Evolutionary conservation across 1,140 invertebrate species (phyloP).

Genomic region (Copidosoma floridanum): DNA sequence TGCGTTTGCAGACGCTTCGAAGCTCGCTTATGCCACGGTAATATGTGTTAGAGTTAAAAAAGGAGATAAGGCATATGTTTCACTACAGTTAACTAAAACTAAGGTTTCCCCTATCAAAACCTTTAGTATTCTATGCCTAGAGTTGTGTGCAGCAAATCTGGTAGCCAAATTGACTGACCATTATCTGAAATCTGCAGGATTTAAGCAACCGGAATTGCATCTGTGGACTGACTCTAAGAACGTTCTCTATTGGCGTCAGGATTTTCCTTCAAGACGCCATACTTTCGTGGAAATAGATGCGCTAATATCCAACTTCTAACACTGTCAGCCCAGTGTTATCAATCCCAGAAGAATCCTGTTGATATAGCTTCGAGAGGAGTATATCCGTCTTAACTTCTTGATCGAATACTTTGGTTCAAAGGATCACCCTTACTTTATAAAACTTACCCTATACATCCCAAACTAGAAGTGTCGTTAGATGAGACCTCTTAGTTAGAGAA

Average conservation of each 20-base stretch:
- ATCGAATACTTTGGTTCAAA: slow-evolving; percentile 41
- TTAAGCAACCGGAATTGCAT: background rate
- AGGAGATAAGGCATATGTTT: slow-evolving; percentile 24
- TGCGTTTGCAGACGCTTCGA: too few relatives aligned
- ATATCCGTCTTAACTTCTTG: slow-evolving; percentile 21
- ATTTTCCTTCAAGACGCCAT: slow-evolving; percentile 34
- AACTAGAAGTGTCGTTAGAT: too few relatives aligned
- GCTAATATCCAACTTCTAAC: slow-evolving; percentile 36
- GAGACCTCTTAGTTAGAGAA: too few relatives aligned
- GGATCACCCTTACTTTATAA: slow-evolving; percentile 38
- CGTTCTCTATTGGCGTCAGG: slow-evolving; percentile 41
- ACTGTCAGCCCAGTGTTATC: slow-evolving; percentile 31
- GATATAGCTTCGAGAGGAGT: slow-evolving; percentile 39
- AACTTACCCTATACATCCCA: background rate
- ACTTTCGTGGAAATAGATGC: slow-evolving; percentile 43
- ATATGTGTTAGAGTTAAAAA: too few relatives aligned
- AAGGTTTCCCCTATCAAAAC: slow-evolving; percentile 41
- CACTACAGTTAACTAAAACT: slow-evolving; percentile 21
- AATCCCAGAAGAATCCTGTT: slow-evolving; percentile 37
- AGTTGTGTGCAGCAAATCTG: slow-evolving; percentile 51
- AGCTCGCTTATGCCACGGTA: too few relatives aligned
- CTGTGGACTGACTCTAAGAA: slow-evolving; percentile 41
- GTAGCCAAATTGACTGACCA: slow-evolving; percentile 20
- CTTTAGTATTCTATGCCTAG: slow-evolving; percentile 51
- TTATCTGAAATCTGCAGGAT: background rate